Conservation (phyloP, 2,888 invertebrate species). For the Drosophila quasianomalipes region DNA sequence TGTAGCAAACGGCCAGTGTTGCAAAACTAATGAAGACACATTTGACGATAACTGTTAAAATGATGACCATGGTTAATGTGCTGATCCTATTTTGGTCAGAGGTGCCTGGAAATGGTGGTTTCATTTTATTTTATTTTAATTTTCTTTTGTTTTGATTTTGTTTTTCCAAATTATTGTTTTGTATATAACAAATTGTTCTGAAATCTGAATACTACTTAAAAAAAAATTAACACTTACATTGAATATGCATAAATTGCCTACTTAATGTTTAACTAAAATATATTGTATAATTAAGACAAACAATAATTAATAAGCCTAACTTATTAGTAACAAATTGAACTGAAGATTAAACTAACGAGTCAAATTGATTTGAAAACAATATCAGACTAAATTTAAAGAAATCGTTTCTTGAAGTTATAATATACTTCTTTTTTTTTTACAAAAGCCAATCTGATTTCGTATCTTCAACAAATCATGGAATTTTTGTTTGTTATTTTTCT, state of each 20-base stretch:
- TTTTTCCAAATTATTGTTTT: constrained; percentile 26
- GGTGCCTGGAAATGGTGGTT: constrained; percentile 88
- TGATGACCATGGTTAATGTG: constrained; percentile 95
- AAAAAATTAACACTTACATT: background rate
- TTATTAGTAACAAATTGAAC: background rate
- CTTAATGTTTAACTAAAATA: background rate
- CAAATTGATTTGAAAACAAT: background rate
- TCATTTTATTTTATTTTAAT: constrained; percentile 57
- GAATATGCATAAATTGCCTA: background rate
- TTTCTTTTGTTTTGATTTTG: constrained; percentile 21
- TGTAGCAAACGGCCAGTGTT: constrained; percentile 97
- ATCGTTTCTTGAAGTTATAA: background rate
- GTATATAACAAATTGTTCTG: constrained; percentile 31
- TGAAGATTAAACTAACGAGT: background rate
- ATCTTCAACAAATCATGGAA: background rate
- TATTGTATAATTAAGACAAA: background rate
- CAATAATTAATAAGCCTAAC: background rate
- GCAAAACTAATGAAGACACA: constrained; percentile 98
- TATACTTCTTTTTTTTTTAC: background rate
- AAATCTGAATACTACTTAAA: constrained; percentile 21
- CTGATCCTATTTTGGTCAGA: constrained; percentile 93
- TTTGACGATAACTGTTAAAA: constrained; percentile 96
- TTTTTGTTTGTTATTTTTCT: background rate
- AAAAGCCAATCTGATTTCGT: background rate
- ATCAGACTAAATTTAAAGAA: background rate